A percentile compares a stretch with the other conserved stretches of the same genome.
Conservation (phyloP, 2,888 invertebrate species). For the Caenorhabditis becei region DNA sequence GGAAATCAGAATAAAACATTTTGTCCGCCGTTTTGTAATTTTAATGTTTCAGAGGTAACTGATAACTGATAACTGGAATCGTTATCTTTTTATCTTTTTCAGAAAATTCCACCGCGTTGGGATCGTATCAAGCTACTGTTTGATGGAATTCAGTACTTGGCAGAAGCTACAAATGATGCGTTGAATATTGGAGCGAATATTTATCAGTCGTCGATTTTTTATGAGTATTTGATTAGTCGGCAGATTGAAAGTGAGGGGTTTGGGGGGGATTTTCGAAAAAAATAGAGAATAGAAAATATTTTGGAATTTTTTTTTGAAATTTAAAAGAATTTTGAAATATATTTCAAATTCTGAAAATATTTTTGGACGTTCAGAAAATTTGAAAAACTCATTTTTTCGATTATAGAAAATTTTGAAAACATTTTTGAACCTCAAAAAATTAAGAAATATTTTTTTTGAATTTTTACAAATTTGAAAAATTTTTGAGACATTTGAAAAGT, state of each 20-base stretch:
- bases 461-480: too few relatives aligned
- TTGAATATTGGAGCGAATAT: constrained; percentile 49
- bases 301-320: too few relatives aligned
- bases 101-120: constrained; percentile 48
- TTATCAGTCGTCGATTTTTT: constrained; percentile 41
- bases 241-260: constrained; percentile 52
- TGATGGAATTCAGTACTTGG: constrained; percentile 53
- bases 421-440: too few relatives aligned
- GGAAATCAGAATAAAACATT: constrained; percentile 6
- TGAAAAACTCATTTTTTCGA: too few relatives aligned
- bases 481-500: too few relatives aligned
- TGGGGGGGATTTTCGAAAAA: too few relatives aligned
- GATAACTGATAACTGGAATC: background rate
- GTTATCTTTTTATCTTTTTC: background rate
- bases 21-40: constrained; percentile 59
- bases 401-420: too few relatives aligned
- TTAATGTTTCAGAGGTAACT: constrained; percentile 21
- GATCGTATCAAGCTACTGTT: constrained; percentile 57
- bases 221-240: constrained; percentile 58
- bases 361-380: too few relatives aligned
- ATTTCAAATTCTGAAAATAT: too few relatives aligned
- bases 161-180: constrained; percentile 52
- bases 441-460: too few relatives aligned
- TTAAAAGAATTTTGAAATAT: too few relatives aligned
- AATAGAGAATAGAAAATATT: too few relatives aligned